A percentile compares a stretch with the other conserved stretches of the same genome.
Conservation (phyloP, 1,140 invertebrate species). For the Anagrus nilaparvatae region DNA sequence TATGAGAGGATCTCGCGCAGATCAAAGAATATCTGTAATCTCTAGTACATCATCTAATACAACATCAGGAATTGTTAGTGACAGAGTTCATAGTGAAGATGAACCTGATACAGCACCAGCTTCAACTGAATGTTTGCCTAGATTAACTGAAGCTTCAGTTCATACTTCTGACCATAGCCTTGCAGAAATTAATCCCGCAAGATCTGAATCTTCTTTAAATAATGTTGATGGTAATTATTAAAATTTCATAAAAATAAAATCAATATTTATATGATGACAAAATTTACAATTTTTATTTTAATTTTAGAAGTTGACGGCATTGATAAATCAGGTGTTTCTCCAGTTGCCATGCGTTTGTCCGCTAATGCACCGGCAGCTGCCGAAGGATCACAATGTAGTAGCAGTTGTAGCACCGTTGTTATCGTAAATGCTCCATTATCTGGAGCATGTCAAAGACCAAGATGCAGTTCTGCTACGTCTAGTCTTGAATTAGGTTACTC, state of each 20-base stretch:
- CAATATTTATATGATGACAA: not conserved
- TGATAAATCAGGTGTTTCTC: constrained; percentile 22
- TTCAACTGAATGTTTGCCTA: constrained; percentile 36
- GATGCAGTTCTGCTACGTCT: constrained; percentile 55
- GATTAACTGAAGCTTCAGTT: constrained; percentile 27
- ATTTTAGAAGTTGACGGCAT: constrained; percentile 31
- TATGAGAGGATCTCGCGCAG: constrained; percentile 51
- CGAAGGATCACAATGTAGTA: constrained; percentile 67
- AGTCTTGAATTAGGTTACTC: constrained; percentile 71
- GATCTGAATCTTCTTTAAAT: constrained; percentile 28
- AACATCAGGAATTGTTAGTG: constrained; percentile 89
- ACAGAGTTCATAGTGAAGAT: constrained; percentile 86
- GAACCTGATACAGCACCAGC: constrained; percentile 63
- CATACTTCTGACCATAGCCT: constrained; percentile 21
- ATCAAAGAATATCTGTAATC: constrained; percentile 83
- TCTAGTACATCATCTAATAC: constrained; percentile 88
- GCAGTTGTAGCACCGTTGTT: constrained; percentile 72
- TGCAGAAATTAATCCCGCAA: constrained; percentile 21
- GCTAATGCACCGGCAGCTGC: constrained; percentile 30
- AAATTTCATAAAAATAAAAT: no score
- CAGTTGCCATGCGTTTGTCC: constrained; percentile 18
- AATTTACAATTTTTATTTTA: constrained; percentile 1
- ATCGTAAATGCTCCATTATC: constrained; percentile 28
- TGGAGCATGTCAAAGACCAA: not conserved
- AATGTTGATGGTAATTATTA: constrained; percentile 27